A percentile compares a stretch with the other conserved stretches of the same genome.
Evolutionary conservation across 2,888 invertebrate genomes (phyloP).

Genomic region (Coelogynopora nodosa): DNA sequence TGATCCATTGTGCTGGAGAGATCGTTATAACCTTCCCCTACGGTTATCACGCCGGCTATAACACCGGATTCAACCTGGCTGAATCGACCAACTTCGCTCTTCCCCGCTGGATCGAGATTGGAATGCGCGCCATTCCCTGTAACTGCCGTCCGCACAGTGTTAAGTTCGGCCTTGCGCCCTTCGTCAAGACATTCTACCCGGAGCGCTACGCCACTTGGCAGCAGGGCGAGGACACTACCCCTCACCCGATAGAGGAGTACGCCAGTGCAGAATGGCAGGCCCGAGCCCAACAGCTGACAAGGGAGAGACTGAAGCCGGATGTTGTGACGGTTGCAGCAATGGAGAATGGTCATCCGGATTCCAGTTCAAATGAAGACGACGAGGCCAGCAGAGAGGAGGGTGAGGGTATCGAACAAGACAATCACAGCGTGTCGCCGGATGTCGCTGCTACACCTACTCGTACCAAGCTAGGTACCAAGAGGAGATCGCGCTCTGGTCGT

Average conservation of each 20-base stretch:
- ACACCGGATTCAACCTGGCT: constrained; percentile 96
- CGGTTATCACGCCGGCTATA: constrained; percentile 96
- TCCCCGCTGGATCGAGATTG: constrained; percentile 95
- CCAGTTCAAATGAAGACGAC: background rate
- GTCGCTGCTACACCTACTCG: no score
- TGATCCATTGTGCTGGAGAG: constrained; percentile 89
- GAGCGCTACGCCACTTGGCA: constrained; percentile 79
- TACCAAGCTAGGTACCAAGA: background rate
- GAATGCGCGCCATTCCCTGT: constrained; percentile 66
- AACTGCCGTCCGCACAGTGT: constrained; percentile 64
- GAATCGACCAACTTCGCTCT: constrained; percentile 99
- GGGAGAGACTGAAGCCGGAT: background rate
- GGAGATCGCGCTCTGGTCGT: background rate
- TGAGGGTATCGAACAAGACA: background rate
- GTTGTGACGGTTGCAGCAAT: background rate
- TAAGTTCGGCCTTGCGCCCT: constrained; percentile 96
- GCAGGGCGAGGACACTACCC: constrained; percentile 80
- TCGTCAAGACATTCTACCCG: constrained; percentile 72
- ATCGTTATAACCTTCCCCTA: constrained; percentile 99
- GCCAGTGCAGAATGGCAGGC: background rate
- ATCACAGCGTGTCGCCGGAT: no score
- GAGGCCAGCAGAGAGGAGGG: background rate
- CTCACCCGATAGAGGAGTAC: constrained; percentile 78
- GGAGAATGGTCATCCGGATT: background rate
- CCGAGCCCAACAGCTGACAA: background rate